Percentiles rank a stretch among this genome's conserved stretches.
These are phyloP conservation scores for Crenichthys baileyi DNA, from an alignment of 2,797 vertebrate genomes.

Conservation along the genomic window DNA sequence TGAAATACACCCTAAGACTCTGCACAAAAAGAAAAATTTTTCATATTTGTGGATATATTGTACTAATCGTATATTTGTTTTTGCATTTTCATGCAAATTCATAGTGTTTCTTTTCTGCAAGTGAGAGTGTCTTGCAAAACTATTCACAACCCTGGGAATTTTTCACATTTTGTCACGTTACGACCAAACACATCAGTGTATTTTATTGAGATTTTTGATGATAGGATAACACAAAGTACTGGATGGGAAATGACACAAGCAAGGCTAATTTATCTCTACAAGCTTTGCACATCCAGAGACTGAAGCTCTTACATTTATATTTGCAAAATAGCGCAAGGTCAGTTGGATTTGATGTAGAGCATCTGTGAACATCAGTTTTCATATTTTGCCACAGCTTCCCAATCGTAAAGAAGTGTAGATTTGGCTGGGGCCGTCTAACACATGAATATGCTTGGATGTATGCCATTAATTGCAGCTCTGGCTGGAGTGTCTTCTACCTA, in stretches of 20 bases:
- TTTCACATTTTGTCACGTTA: not conserved
- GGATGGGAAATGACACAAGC: not conserved
- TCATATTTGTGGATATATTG: constrained; percentile 50
- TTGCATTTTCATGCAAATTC: not conserved
- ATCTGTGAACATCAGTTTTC: not conserved
- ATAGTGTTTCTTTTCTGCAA: not conserved
- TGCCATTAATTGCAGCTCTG: not conserved
- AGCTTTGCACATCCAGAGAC: not conserved
- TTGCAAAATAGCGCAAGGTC: not conserved
- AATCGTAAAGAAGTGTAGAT: not conserved
- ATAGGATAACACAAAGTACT: not conserved
- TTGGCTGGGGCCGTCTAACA: not conserved
- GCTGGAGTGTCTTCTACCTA: too few relatives aligned
- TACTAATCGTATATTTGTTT: constrained; percentile 1
- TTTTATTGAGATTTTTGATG: not conserved
- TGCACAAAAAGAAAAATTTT: constrained; percentile 16
- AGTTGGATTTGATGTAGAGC: not conserved
- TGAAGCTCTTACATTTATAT: not conserved
- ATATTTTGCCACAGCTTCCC: not conserved
- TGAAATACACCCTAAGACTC: constrained; percentile 48
- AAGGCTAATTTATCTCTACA: not conserved
- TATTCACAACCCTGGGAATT: not conserved
- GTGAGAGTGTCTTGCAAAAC: too few relatives aligned
- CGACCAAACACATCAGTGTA: not conserved
- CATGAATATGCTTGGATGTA: not conserved